Evolutionary conservation across 2,888 invertebrate genomes (phyloP), one percentile per base, ranked within the genome.

Genomic region (Apamea epomidion): DNA sequence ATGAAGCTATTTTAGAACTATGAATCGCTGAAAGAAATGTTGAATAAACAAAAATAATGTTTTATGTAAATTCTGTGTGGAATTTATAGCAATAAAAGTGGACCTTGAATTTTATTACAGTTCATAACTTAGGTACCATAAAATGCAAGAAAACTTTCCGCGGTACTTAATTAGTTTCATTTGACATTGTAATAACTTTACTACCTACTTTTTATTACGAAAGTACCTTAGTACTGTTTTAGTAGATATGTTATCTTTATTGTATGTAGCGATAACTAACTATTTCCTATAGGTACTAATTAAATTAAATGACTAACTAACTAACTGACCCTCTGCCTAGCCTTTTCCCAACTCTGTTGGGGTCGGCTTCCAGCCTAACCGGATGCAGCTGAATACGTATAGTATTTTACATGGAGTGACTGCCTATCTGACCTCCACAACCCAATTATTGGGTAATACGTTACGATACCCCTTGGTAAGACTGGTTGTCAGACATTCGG

Each of bases 81-180:
- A 69, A 64, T 70, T 70, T 70, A 51, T 64, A n/a, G 32, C 69
- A 62, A 16, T 70, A 37, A 60, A 65, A 29, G 37, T 18, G 7
- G 37, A 2, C 42, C 32, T 78, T 78, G 64, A 25, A 51, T 73
- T 82, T 84, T 69, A 80, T 67, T 84, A 72, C 16, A 45, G n/a
- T 62, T n/a, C n/a, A 51, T 82, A 79, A 62, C 67, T 62, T 25
- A 37, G 8, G 51, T 32, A 68, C 25, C 45, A 32, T n/a, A 62
- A 45, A 65, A 37, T 45, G 29, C 18, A 48, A 54, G 45, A 67
- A 67, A 77, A 25, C n/a, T 32, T 25, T 14, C 25, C 32, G 1
- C 29, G 1, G 21, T 8, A 29, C 18, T 84, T 48, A 67, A 78
- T 71, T 83, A 54, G 18, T 21, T 84, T 32, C 32, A 60, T 76